Conservation (phyloP, 1,140 invertebrate species). For the Drosophila pachea region DNA sequence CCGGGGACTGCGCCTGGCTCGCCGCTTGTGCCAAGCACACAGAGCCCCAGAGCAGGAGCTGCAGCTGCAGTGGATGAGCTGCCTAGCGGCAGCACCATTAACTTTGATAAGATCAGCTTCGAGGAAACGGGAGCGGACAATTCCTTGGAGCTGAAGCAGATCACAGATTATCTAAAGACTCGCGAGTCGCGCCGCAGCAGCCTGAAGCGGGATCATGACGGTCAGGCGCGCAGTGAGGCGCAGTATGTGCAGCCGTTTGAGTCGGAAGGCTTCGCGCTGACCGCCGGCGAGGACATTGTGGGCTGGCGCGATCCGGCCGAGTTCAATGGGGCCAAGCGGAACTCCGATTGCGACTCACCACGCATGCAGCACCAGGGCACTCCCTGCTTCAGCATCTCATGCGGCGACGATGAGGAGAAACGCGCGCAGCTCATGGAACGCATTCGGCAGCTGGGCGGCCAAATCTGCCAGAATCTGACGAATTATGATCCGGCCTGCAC, state of each 20-base stretch:
- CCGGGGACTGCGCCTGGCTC: neutral
- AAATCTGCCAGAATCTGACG: constrained; percentile 64
- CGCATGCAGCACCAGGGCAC: constrained; percentile 54
- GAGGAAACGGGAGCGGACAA: constrained; percentile 55
- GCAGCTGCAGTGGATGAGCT: neutral
- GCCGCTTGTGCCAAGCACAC: constrained; percentile 45
- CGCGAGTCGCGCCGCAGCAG: constrained; percentile 67
- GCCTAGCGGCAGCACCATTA: constrained; percentile 53
- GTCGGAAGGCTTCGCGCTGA: constrained; percentile 60
- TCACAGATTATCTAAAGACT: constrained; percentile 68
- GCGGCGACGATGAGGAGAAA: constrained; percentile 60
- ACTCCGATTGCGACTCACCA: constrained; percentile 26
- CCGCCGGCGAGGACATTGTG: constrained; percentile 61
- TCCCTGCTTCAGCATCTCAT: constrained; percentile 73
- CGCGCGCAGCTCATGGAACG: constrained; percentile 52
- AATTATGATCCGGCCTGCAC: constrained; percentile 85
- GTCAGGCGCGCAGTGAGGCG: constrained; percentile 45
- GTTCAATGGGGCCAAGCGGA: constrained; percentile 51
- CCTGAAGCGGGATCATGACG: constrained; percentile 56
- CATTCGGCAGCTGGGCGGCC: constrained; percentile 85
- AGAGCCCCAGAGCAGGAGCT: constrained; percentile 29
- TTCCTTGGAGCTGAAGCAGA: constrained; percentile 64
- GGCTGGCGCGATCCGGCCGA: constrained; percentile 75
- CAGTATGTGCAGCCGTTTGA: constrained; percentile 73
- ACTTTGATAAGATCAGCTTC: constrained; percentile 76